phyloP scores from a whole-genome alignment of 2,113 vertebrate species.

The Rhinoderma darwinii region DNA sequence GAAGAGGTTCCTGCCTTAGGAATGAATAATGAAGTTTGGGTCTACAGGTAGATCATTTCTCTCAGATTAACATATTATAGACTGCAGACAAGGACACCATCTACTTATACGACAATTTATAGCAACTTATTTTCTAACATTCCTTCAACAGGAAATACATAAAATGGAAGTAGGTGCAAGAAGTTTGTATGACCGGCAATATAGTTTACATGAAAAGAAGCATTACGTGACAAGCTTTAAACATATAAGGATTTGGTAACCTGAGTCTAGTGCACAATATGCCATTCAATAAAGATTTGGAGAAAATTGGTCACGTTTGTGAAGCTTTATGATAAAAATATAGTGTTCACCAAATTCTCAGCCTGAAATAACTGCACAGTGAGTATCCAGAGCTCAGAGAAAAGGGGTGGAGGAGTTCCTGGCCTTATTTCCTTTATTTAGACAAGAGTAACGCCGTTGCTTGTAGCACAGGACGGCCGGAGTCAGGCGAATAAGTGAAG shows the following conservation, averaged over 20 bases:
- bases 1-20: too few relatives aligned
- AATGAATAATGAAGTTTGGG: too few relatives aligned
- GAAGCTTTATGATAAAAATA: slow-evolving; percentile 36
- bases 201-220: neutral
- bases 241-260: neutral
- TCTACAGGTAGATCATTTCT: too few relatives aligned
- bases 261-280: neutral
- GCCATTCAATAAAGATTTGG: neutral
- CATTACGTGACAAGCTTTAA: neutral
- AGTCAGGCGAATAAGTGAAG: slow-evolving; percentile 33
- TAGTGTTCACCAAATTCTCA: neutral
- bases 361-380: slow-evolving; percentile 9
- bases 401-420: slow-evolving; percentile 8
- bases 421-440: neutral
- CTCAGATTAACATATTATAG: too few relatives aligned
- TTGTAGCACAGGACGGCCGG: slow-evolving; percentile 67
- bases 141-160: too few relatives aligned
- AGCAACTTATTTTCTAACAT: too few relatives aligned
- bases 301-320: neutral
- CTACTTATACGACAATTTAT: too few relatives aligned
- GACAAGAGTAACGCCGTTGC: slow-evolving; percentile 62
- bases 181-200: too few relatives aligned
- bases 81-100: too few relatives aligned
- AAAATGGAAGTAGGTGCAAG: too few relatives aligned
- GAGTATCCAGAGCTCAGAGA: neutral